These are phyloP conservation scores for Pelobates fuscus DNA, from an alignment of 2,113 vertebrate genomes.

Conservation along the genomic window DNA sequence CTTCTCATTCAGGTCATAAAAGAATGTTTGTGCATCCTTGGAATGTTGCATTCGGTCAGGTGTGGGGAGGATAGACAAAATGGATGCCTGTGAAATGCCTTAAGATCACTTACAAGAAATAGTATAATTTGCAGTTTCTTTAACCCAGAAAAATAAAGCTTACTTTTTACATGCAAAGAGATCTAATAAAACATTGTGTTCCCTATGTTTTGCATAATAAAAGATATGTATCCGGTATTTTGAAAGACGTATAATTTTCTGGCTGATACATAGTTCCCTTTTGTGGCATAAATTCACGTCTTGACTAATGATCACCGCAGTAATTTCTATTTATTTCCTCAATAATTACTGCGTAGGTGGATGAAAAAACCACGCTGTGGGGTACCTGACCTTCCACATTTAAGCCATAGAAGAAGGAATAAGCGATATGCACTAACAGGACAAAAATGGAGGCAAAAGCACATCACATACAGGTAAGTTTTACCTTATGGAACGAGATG, in stretches of 20 bases:
- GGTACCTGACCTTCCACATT: constrained; percentile 89
- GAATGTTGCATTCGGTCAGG: too few relatives aligned
- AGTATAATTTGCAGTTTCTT: too few relatives aligned
- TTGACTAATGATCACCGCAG: neutral
- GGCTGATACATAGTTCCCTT: neutral
- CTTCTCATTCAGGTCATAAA: too few relatives aligned
- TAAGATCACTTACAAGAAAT: too few relatives aligned
- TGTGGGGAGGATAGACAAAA: too few relatives aligned
- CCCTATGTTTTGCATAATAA: too few relatives aligned
- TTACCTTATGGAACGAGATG: neutral
- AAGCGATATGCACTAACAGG: constrained; percentile 97
- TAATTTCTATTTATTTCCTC: neutral
- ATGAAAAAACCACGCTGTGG: constrained; percentile 96
- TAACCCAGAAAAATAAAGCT: too few relatives aligned
- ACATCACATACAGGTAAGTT: constrained; percentile 92
- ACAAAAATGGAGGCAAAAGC: constrained; percentile 95
- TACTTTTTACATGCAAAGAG: too few relatives aligned
- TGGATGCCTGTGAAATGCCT: too few relatives aligned
- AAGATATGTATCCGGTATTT: neutral
- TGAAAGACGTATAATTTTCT: neutral
- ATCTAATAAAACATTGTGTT: too few relatives aligned
- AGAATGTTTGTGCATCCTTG: too few relatives aligned
- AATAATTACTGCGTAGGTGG: constrained; percentile 73
- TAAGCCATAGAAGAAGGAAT: constrained; percentile 82
- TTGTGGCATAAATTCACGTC: neutral